Evolutionary conservation across 2,113 vertebrate genomes (phyloP).

Genomic region (Phalacrocorax carbo): DNA sequence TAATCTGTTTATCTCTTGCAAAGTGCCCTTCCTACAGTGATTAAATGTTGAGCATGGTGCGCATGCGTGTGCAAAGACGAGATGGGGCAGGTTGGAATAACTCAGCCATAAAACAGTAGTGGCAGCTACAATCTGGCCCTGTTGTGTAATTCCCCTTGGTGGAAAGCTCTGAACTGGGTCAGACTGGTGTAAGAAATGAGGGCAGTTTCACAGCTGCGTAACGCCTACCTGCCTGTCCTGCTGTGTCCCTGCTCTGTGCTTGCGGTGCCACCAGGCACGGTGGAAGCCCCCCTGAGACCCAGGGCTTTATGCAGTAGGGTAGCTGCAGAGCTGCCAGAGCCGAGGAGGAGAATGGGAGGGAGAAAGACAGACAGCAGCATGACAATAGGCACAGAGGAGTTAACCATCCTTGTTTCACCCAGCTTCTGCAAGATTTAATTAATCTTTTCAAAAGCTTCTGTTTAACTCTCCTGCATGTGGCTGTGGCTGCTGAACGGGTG

Average conservation of each 20-base stretch:
- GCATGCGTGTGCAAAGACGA: neutral
- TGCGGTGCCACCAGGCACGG: neutral
- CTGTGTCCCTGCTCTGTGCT: neutral
- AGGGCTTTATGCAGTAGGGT: neutral
- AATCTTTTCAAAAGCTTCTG: neutral
- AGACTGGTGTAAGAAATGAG: conserved; percentile 49
- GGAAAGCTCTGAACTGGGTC: conserved; percentile 58
- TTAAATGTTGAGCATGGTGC: neutral
- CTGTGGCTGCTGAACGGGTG: neutral
- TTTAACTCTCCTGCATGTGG: neutral
- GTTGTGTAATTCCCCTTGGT: conserved; percentile 68
- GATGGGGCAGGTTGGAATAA: conserved; percentile 32
- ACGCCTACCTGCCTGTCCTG: conserved; percentile 13
- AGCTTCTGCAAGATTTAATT: conserved; percentile 5
- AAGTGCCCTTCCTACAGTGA: neutral
- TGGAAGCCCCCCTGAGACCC: neutral
- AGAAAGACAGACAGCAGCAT: neutral
- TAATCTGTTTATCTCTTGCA: neutral
- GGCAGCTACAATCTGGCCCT: conserved; percentile 24
- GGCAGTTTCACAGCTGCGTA: neutral
- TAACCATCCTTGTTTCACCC: neutral
- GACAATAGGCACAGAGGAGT: neutral
- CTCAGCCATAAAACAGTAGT: conserved; percentile 8
- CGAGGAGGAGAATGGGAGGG: neutral
- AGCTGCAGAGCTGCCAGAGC: neutral